phyloP scores from a whole-genome alignment of 2,888 invertebrate genomes.

The Amphipoea oculea region DNA sequence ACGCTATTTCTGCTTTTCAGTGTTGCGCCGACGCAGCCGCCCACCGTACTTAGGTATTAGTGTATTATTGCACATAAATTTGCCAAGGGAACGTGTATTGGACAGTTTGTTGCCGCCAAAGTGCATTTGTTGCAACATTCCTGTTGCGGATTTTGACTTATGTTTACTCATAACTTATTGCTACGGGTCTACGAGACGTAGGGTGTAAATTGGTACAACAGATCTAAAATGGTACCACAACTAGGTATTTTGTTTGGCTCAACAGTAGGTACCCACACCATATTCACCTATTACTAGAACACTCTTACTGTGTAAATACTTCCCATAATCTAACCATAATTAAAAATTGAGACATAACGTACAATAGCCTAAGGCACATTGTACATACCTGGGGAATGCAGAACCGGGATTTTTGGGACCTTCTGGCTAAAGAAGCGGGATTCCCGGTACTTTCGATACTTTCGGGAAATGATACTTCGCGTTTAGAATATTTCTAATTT shows the following conservation, averaged over 20 bases:
- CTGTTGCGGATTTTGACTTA: slow-evolving; percentile 40
- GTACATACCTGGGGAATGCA: too few relatives aligned
- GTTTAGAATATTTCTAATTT: too few relatives aligned
- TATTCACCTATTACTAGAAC: not conserved
- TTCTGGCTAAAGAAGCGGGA: too few relatives aligned
- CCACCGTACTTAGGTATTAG: slow-evolving; percentile 73
- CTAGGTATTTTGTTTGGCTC: not conserved
- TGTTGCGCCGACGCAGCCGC: slow-evolving; percentile 79
- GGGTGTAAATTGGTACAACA: not conserved
- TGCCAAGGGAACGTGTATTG: slow-evolving; percentile 76
- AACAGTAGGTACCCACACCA: not conserved
- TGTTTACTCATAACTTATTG: slow-evolving; percentile 8
- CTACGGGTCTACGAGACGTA: not conserved
- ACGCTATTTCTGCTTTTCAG: slow-evolving; percentile 88
- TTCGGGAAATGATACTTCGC: too few relatives aligned
- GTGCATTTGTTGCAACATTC: slow-evolving; percentile 66
- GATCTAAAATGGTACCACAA: not conserved
- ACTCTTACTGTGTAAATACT: not conserved
- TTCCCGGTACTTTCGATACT: too few relatives aligned
- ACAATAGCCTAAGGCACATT: not conserved
- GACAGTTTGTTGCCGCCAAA: slow-evolving; percentile 78
- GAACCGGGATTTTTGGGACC: too few relatives aligned
- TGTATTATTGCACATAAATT: slow-evolving; percentile 75
- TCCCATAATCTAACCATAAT: not conserved
- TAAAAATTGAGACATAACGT: not conserved